phyloP scores from a whole-genome alignment of 1,140 invertebrate genomes.

The Neodiprion lecontei region DNA sequence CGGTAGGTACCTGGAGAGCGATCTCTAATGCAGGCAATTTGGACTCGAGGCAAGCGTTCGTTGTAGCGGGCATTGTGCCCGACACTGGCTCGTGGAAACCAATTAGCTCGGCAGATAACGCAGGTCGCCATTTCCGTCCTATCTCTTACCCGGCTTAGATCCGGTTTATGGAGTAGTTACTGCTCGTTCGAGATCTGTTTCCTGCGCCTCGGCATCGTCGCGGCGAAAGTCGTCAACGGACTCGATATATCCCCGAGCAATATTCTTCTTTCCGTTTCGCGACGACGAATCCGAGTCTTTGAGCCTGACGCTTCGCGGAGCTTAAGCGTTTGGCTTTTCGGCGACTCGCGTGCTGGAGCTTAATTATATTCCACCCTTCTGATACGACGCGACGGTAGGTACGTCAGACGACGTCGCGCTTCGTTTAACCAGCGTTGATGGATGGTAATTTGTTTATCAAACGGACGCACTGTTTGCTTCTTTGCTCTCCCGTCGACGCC shows the following conservation, averaged over 20 bases:
- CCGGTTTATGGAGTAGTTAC: constrained; percentile 3
- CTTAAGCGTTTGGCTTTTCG: neutral
- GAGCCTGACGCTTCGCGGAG: no score
- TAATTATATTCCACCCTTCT: neutral
- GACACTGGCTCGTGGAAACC: constrained; percentile 3
- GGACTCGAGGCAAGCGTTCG: neutral
- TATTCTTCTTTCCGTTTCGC: neutral
- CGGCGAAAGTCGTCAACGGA: neutral
- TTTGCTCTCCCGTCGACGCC: neutral
- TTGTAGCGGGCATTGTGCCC: neutral
- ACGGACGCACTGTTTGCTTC: neutral
- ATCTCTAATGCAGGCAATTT: constrained; percentile 5
- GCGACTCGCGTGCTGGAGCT: neutral
- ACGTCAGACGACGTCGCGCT: neutral
- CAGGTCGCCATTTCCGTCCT: neutral
- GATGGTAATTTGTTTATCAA: constrained; percentile 4
- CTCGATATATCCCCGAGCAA: neutral
- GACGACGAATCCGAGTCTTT: no score
- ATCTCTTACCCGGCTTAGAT: neutral
- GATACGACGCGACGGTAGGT: neutral
- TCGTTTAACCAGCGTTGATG: constrained; percentile 1
- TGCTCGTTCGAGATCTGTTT: neutral
- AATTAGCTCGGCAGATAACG: neutral
- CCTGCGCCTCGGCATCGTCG: neutral
- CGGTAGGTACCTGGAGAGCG: neutral